Evolutionary conservation across 1,140 invertebrate species (phyloP).

Genomic region (Drosophila melanica): DNA sequence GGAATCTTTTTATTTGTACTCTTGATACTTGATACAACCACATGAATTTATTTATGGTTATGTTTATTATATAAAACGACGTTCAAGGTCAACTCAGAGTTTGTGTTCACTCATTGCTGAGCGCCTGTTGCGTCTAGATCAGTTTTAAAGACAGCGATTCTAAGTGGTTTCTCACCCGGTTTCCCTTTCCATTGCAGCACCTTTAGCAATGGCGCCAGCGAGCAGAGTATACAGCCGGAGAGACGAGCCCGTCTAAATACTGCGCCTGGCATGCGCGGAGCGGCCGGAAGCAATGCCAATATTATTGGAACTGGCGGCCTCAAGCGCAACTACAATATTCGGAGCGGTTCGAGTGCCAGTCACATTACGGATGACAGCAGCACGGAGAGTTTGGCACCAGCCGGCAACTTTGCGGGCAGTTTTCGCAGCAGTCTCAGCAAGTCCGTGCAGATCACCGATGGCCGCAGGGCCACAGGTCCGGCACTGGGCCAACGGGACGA

Average conservation of each 20-base stretch:
- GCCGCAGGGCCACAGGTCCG: slow-evolving; percentile 37
- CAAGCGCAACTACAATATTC: slow-evolving; percentile 73
- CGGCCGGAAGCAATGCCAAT: slow-evolving; percentile 34
- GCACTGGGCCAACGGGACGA: slow-evolving; percentile 86
- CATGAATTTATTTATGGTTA: too few species aligned
- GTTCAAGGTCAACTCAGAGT: slow-evolving; percentile 41
- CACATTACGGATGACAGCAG: slow-evolving; percentile 81
- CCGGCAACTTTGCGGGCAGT: slow-evolving; percentile 80
- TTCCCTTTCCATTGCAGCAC: slow-evolving; percentile 53
- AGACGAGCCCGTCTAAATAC: slow-evolving; percentile 78
- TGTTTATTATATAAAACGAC: neutral
- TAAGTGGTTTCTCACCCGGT: slow-evolving; percentile 16
- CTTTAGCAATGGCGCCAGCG: slow-evolving; percentile 81
- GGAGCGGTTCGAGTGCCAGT: slow-evolving; percentile 73
- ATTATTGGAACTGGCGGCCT: slow-evolving; percentile 54
- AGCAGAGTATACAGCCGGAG: slow-evolving; percentile 71
- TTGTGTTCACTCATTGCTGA: slow-evolving; percentile 52
- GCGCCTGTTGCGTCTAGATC: slow-evolving; percentile 73
- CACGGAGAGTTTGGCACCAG: slow-evolving; percentile 78
- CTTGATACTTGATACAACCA: too few species aligned
- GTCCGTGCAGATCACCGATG: slow-evolving; percentile 85
- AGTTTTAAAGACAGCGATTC: slow-evolving; percentile 6
- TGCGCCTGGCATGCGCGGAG: slow-evolving; percentile 74
- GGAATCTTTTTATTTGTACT: too few species aligned
- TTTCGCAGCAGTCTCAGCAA: slow-evolving; percentile 84